Percentiles rank a stretch among this genome's conserved stretches.
Evolutionary conservation across 2,113 vertebrate species (phyloP).

Genomic region (Cyanoderma ruficeps): DNA sequence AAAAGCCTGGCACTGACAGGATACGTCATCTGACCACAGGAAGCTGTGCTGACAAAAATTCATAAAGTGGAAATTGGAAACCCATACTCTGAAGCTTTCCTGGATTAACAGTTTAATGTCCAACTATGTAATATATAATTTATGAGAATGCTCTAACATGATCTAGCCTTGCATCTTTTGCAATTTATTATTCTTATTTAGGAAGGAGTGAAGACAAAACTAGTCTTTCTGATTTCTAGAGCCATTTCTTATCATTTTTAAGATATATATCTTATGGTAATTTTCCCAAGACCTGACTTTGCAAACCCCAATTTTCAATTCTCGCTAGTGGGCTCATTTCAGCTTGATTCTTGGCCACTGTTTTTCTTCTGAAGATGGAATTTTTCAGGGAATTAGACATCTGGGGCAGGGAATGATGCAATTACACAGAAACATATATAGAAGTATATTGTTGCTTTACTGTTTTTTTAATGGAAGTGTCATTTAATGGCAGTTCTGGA

Average conservation of each 20-base stretch:
- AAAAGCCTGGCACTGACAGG: constrained; percentile 3
- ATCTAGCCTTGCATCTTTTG: background rate
- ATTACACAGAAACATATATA: background rate
- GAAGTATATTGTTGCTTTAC: background rate
- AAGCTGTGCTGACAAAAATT: constrained; percentile 59
- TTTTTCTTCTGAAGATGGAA: background rate
- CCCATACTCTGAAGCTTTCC: background rate
- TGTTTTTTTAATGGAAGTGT: background rate
- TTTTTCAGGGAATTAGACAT: background rate
- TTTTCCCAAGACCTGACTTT: background rate
- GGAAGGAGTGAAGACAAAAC: background rate
- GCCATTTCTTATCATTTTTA: background rate
- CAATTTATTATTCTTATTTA: background rate
- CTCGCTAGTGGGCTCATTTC: background rate
- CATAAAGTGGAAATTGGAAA: constrained; percentile 52
- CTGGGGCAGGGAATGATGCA: background rate
- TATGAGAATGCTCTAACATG: background rate
- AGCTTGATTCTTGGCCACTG: background rate
- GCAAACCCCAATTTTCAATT: background rate
- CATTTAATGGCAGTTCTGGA: background rate
- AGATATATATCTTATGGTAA: background rate
- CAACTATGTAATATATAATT: background rate
- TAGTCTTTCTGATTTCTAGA: background rate
- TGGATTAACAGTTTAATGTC: constrained; percentile 27
- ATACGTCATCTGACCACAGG: constrained; percentile 24